Evolutionary conservation across 2,113 vertebrate genomes (phyloP).

Genomic region (Monopterus albus): DNA sequence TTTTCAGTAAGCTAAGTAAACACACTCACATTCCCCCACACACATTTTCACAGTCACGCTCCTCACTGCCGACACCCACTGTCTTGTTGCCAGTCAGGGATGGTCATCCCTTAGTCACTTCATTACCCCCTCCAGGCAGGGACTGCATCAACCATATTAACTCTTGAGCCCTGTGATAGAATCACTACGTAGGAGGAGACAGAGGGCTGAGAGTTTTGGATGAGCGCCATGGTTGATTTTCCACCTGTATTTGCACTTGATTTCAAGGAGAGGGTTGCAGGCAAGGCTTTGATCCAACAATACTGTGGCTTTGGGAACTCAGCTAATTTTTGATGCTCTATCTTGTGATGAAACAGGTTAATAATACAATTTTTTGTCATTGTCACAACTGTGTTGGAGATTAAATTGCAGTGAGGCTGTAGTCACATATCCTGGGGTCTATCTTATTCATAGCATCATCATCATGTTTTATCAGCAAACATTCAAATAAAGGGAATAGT

Average conservation of each 20-base stretch:
- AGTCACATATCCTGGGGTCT: background rate
- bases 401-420: conserved; percentile 2
- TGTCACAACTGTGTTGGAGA: conserved; percentile 17
- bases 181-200: conserved; percentile 54
- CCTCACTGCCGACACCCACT: conserved; percentile 57
- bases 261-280: conserved; percentile 64
- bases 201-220: conserved; percentile 50
- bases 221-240: conserved; percentile 43
- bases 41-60: conserved; percentile 31
- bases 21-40: background rate
- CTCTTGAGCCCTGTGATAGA: conserved; percentile 64
- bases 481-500: background rate
- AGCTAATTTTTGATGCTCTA: conserved; percentile 22
- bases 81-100: conserved; percentile 65
- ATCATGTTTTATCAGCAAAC: background rate
- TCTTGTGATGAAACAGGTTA: conserved; percentile 36
- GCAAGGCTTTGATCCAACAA: conserved; percentile 57
- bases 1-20: conserved; percentile 10
- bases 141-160: conserved; percentile 67
- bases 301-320: conserved; percentile 40
- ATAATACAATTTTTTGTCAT: conserved; percentile 21
- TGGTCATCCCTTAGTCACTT: conserved; percentile 70
- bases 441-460: background rate
- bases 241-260: conserved; percentile 56
- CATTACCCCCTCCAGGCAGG: conserved; percentile 63